These are phyloP conservation scores for Poeciliopsis gracilis DNA, from an alignment of 2,797 vertebrate genomes.

Conservation along the genomic window DNA sequence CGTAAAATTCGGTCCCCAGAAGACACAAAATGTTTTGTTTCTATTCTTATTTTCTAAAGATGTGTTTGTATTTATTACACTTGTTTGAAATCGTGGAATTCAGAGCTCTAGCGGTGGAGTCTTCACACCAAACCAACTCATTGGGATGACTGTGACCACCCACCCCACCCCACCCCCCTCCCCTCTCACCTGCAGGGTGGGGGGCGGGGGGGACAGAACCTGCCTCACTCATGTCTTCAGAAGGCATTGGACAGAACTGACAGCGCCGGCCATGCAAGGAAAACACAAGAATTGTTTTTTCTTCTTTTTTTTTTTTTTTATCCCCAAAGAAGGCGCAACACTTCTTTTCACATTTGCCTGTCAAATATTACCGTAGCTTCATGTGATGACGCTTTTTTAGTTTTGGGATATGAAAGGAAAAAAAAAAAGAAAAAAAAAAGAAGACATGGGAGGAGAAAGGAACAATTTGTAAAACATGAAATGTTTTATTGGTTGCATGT, in stretches of 20 bases:
- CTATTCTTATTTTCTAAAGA: slow-evolving; percentile 10
- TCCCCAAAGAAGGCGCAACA: slow-evolving; percentile 55
- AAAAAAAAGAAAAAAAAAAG: slow-evolving; percentile 10
- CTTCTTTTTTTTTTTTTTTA: slow-evolving; percentile 29
- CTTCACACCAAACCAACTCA: slow-evolving; percentile 27
- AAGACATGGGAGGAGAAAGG: slow-evolving; percentile 72
- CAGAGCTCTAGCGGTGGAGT: slow-evolving; percentile 17
- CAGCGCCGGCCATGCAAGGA: slow-evolving; percentile 56
- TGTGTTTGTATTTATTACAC: slow-evolving; percentile 60
- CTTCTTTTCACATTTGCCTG: slow-evolving; percentile 76
- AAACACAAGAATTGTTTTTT: slow-evolving; percentile 54
- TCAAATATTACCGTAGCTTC: slow-evolving; percentile 81
- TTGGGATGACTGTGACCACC: slow-evolving; percentile 20
- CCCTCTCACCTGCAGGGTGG: neutral
- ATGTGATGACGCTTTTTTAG: slow-evolving; percentile 85
- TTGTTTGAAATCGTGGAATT: slow-evolving; percentile 52
- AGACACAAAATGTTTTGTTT: slow-evolving; percentile 12
- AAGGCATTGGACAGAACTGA: slow-evolving; percentile 60
- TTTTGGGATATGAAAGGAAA: slow-evolving; percentile 60
- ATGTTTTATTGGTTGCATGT: slow-evolving; percentile 89
- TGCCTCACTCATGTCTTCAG: slow-evolving; percentile 44
- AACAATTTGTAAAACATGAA: slow-evolving; percentile 86
- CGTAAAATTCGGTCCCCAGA: slow-evolving; percentile 13
- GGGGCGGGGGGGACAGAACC: slow-evolving; percentile 6
- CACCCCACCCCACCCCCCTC: neutral